Percentiles rank a stretch among this genome's conserved stretches.
Evolutionary conservation across 1,140 invertebrate species (phyloP).

Genomic region (Euura saliciscinereae): DNA sequence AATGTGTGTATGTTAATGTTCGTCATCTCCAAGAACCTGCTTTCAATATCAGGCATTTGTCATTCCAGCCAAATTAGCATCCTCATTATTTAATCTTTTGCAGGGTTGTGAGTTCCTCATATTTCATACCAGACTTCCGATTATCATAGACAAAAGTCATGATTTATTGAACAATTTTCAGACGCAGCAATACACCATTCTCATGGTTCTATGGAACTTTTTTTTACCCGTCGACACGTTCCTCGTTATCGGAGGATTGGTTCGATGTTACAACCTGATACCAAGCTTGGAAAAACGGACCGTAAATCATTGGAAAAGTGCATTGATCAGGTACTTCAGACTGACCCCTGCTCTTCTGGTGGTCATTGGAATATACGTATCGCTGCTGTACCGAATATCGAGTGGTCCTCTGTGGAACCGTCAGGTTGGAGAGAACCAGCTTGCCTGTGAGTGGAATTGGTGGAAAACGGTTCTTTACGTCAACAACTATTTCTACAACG

Average conservation of each 20-base stretch:
- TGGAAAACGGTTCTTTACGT: conserved; percentile 1
- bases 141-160: neutral
- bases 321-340: neutral
- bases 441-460: conserved; percentile 7
- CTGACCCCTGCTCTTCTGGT: conserved; percentile 7
- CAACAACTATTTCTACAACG: conserved; percentile 3
- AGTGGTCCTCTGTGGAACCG: neutral
- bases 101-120: neutral
- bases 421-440: neutral
- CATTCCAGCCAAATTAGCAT: too few species aligned
- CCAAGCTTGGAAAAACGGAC: conserved; percentile 7
- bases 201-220: conserved; percentile 8
- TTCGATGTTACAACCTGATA: conserved; percentile 9
- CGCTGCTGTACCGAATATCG: neutral
- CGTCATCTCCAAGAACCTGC: too few species aligned
- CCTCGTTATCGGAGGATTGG: neutral
- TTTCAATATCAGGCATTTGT: too few species aligned
- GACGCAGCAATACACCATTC: conserved; percentile 4
- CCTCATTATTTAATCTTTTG: too few species aligned
- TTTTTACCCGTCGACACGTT: conserved; percentile 8
- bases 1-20: too few species aligned
- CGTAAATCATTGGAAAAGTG: conserved; percentile 2
- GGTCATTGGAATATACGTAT: neutral
- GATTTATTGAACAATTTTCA: neutral
- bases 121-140: neutral